phyloP scores from a whole-genome alignment of 2,113 vertebrate species.

The Siniperca chuatsi region DNA sequence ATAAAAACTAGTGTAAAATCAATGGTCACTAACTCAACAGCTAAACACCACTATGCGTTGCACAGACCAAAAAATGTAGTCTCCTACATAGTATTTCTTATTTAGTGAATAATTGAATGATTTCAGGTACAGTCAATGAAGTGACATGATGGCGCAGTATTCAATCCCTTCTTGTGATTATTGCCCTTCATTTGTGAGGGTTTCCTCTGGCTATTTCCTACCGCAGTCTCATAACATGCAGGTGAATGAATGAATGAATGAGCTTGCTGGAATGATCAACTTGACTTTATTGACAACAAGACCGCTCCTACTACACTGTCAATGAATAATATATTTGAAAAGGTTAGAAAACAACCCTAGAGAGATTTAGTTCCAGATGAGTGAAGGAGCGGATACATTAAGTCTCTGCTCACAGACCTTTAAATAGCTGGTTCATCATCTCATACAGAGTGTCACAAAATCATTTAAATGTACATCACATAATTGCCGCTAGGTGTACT shows the following conservation, averaged over 20 bases:
- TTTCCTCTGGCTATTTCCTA: background rate
- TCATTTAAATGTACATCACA: conserved; percentile 43
- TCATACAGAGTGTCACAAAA: conserved; percentile 41
- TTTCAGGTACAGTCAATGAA: background rate
- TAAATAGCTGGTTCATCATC: conserved; percentile 44
- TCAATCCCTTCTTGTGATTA: background rate
- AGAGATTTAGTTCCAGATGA: conserved; percentile 17
- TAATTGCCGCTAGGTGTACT: conserved; percentile 26
- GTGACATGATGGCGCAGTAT: background rate
- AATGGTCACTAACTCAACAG: background rate
- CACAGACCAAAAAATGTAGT: no score
- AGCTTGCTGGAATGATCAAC: background rate
- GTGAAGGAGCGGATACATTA: conserved; percentile 18
- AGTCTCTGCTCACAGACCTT: conserved; percentile 43
- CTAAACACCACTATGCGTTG: background rate
- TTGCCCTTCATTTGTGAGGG: background rate
- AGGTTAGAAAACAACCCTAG: conserved; percentile 20
- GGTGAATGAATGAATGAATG: background rate
- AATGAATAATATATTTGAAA: conserved; percentile 51
- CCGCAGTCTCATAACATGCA: background rate
- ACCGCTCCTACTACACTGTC: background rate
- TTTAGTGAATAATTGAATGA: background rate
- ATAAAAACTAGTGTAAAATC: background rate
- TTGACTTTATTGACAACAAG: background rate
- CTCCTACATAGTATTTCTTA: background rate